Percentiles rank a stretch among this genome's conserved stretches.
phyloP scores from a whole-genome alignment of 2,888 invertebrate species.

The Andricus quercusramuli region DNA sequence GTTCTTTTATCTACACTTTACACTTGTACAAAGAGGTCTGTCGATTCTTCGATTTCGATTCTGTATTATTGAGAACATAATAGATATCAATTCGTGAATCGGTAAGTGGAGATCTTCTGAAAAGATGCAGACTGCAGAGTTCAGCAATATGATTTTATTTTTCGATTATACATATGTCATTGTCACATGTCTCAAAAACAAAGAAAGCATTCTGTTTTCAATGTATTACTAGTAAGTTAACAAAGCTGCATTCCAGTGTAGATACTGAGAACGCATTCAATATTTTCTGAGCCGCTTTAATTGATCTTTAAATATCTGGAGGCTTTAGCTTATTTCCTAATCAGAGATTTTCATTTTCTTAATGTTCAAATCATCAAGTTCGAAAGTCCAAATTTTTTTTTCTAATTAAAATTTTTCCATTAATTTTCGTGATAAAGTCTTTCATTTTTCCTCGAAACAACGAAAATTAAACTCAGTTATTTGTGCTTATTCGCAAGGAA shows the following conservation, averaged over 20 bases:
- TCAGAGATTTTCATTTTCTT: not conserved
- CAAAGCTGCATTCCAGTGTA: constrained; percentile 38
- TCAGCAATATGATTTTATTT: constrained; percentile 29
- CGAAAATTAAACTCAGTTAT: not conserved
- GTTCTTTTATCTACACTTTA: not conserved
- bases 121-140: constrained; percentile 18
- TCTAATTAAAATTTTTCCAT: not conserved
- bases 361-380: not conserved
- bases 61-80: constrained; percentile 6
- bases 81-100: constrained; percentile 14
- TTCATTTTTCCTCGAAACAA: too few species aligned
- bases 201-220: constrained; percentile 37
- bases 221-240: constrained; percentile 36
- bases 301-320: constrained; percentile 24
- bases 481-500: constrained; percentile 1
- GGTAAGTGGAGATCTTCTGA: constrained; percentile 23
- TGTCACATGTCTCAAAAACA: constrained; percentile 18
- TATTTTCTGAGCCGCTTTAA: constrained; percentile 33
- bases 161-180: constrained; percentile 22
- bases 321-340: not conserved
- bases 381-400: not conserved
- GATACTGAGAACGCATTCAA: constrained; percentile 28
- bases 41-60: constrained; percentile 10
- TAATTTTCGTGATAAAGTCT: not conserved
- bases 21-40: not conserved